These are phyloP conservation scores for Planiliza haematocheilus DNA, from an alignment of 2,113 vertebrate species.

Conservation along the genomic window DNA sequence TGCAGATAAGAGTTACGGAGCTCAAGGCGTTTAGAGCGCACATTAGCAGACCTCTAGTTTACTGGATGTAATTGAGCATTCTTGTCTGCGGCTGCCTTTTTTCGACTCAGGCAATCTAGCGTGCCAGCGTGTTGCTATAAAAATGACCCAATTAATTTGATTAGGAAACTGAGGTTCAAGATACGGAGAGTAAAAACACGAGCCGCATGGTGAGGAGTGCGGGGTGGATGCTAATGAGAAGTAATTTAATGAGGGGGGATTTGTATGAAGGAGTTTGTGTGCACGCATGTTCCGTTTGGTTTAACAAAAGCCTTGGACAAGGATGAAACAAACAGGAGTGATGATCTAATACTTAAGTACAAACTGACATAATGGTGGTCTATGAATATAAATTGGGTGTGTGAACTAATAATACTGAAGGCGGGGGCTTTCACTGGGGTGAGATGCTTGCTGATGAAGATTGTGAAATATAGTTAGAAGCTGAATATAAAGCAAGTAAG, in stretches of 20 bases:
- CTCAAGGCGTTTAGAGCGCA: slow-evolving; percentile 25
- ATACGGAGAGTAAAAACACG: slow-evolving; percentile 54
- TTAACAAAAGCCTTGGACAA: slow-evolving; percentile 32
- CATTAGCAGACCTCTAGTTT: slow-evolving; percentile 58
- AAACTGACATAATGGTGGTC: not conserved
- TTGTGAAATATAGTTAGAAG: not conserved
- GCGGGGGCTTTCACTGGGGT: not conserved
- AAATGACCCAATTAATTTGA: slow-evolving; percentile 77
- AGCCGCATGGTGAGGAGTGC: slow-evolving; percentile 46
- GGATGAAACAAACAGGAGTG: slow-evolving; percentile 33
- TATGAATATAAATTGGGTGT: slow-evolving; percentile 25
- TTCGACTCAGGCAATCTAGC: slow-evolving; percentile 53
- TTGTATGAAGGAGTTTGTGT: slow-evolving; percentile 34
- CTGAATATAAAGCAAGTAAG: not conserved
- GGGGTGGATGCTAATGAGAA: slow-evolving; percentile 43
- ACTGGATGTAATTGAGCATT: slow-evolving; percentile 68
- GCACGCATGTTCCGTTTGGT: slow-evolving; percentile 33
- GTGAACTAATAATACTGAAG: slow-evolving; percentile 8
- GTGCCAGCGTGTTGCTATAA: slow-evolving; percentile 62
- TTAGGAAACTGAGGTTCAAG: slow-evolving; percentile 68
- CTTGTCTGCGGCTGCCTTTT: slow-evolving; percentile 59
- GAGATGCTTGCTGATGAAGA: not conserved
- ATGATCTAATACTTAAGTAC: slow-evolving; percentile 32
- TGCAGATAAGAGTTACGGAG: slow-evolving; percentile 22
- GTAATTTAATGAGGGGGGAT: slow-evolving; percentile 46